Conservation (phyloP, 2,113 vertebrate genomes). For the Malurus cyaneus region DNA sequence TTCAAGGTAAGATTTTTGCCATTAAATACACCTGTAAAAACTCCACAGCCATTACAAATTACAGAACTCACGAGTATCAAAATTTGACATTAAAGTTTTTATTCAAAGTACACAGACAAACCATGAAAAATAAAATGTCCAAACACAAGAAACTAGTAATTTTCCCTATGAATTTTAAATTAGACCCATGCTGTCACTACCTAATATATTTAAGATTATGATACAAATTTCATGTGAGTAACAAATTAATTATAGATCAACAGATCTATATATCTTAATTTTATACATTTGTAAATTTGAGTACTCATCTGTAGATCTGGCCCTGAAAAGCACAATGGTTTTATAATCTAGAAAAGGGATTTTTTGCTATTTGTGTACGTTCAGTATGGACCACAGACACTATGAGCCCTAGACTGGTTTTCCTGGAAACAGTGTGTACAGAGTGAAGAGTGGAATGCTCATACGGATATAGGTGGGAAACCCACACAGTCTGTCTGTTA, state of each 20-base stretch:
- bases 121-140: not conserved
- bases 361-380: not conserved
- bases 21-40: slow-evolving; percentile 38
- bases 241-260: not conserved
- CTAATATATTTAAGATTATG: not conserved
- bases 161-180: not conserved
- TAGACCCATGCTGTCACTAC: not conserved
- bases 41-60: not conserved
- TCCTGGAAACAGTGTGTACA: not conserved
- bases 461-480: not conserved
- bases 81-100: not conserved
- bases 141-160: not conserved
- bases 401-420: not conserved
- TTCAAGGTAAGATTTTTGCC: slow-evolving; percentile 18
- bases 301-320: not conserved
- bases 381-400: not conserved
- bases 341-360: not conserved
- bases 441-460: not conserved
- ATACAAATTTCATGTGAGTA: not conserved
- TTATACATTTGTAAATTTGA: not conserved
- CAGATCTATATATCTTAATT: not conserved
- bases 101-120: not conserved
- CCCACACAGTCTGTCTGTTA: not conserved
- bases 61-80: not conserved
- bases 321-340: not conserved